phyloP scores from a whole-genome alignment of 1,140 invertebrate species.

The Trichogramma pretiosum region DNA sequence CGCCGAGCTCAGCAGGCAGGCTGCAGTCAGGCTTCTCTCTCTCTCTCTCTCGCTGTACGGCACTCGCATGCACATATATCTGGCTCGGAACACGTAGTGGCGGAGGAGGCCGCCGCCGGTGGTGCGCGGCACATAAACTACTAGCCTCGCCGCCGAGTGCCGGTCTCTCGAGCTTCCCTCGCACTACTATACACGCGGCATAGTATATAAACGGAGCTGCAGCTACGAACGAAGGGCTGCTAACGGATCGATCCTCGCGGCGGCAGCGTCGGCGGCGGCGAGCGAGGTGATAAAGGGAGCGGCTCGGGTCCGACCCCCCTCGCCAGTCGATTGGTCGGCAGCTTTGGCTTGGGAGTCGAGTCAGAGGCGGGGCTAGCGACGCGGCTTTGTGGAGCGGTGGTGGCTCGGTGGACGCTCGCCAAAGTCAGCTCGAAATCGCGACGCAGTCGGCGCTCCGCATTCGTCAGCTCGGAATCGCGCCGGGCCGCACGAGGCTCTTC shows the following conservation, averaged over 20 bases:
- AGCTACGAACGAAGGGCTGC: slow-evolving; percentile 6
- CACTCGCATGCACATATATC: too few species aligned
- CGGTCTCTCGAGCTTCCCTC: too few species aligned
- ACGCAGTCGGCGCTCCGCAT: slow-evolving; percentile 1
- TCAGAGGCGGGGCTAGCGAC: background rate
- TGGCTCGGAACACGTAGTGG: too few species aligned
- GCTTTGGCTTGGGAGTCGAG: background rate
- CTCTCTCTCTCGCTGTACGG: too few species aligned
- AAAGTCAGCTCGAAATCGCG: background rate
- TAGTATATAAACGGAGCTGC: slow-evolving; percentile 23
- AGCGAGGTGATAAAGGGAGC: background rate
- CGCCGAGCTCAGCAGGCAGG: too few species aligned
- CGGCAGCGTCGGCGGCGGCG: too few species aligned
- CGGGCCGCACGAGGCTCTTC: background rate
- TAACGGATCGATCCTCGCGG: slow-evolving; percentile 16
- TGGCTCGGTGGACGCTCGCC: background rate
- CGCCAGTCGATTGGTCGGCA: background rate
- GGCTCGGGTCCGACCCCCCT: background rate
- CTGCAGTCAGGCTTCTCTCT: too few species aligned
- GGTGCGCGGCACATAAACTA: slow-evolving; percentile 13
- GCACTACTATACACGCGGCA: too few species aligned
- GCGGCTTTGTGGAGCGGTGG: background rate
- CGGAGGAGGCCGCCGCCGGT: too few species aligned
- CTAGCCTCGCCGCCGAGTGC: slow-evolving; percentile 21
- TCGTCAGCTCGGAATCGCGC: background rate